These are phyloP conservation scores for Eulemur rufifrons DNA, from an alignment of 2,113 vertebrate genomes.

Conservation along the genomic window DNA sequence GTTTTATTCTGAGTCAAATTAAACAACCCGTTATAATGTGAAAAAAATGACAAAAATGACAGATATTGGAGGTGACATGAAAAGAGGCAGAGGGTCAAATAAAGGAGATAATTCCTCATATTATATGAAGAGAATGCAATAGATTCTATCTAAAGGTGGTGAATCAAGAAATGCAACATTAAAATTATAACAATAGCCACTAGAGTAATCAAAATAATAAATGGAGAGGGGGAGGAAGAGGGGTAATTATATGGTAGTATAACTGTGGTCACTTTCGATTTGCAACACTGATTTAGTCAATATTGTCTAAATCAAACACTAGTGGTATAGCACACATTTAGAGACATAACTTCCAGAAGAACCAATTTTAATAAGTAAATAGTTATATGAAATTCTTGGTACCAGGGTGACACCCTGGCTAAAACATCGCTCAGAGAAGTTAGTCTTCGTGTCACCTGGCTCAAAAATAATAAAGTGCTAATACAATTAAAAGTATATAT, in stretches of 20 bases:
- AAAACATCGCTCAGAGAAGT: neutral
- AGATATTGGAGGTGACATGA: neutral
- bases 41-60: neutral
- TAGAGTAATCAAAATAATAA: neutral
- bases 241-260: neutral
- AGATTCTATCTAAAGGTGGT: neutral
- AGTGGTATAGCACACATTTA: neutral
- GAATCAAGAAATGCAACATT: neutral
- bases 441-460: neutral
- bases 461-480: constrained; percentile 7
- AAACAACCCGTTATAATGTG: neutral
- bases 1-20: neutral
- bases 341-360: neutral
- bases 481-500: neutral
- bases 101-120: neutral
- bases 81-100: neutral
- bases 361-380: neutral
- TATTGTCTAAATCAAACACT: neutral
- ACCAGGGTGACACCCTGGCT: neutral
- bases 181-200: neutral
- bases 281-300: neutral
- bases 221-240: neutral
- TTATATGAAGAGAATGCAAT: neutral
- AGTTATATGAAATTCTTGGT: neutral
- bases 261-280: neutral